A percentile compares a stretch with the other conserved stretches of the same genome.
phyloP scores from a whole-genome alignment of 2,797 vertebrate genomes.

The Typhlichthys eigenmanni region DNA sequence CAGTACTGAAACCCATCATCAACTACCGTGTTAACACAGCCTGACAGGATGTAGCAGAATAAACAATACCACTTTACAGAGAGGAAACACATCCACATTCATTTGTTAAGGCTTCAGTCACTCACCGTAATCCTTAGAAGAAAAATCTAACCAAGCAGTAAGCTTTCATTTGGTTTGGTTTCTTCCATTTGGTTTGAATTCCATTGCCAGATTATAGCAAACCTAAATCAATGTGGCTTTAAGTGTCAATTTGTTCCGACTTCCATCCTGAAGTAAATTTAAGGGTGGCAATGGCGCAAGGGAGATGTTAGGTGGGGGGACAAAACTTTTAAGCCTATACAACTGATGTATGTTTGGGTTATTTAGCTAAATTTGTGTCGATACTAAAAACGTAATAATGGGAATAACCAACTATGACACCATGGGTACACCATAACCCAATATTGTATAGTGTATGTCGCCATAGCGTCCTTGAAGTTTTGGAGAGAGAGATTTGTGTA shows the following conservation, averaged over 20 bases:
- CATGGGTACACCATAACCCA: too few relatives aligned
- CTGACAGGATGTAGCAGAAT: slow-evolving; percentile 56
- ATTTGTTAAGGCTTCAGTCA: slow-evolving; percentile 56
- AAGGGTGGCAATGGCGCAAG: too few relatives aligned
- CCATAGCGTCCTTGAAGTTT: too few relatives aligned
- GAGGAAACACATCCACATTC: slow-evolving; percentile 42
- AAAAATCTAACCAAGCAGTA: slow-evolving; percentile 47
- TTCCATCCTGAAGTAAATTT: too few relatives aligned
- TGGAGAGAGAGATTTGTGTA: too few relatives aligned
- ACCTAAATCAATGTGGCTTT: slow-evolving; percentile 47
- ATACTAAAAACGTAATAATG: too few relatives aligned
- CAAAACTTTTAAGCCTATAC: too few relatives aligned
- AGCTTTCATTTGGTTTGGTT: slow-evolving; percentile 53
- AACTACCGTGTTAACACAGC: slow-evolving; percentile 43
- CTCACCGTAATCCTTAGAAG: slow-evolving; percentile 49
- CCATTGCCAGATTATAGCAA: slow-evolving; percentile 37
- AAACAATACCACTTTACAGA: slow-evolving; percentile 60
- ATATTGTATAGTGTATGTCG: too few relatives aligned
- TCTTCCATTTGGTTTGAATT: slow-evolving; percentile 57
- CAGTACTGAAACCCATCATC: slow-evolving; percentile 50
- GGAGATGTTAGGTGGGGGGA: too few relatives aligned
- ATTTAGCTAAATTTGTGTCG: too few relatives aligned
- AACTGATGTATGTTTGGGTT: too few relatives aligned
- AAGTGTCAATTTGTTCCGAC: background rate
- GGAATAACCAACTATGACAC: too few relatives aligned